Evolutionary conservation across 2,888 invertebrate genomes (phyloP), one percentile per base, ranked within the genome.

Genomic region (Diaphora mendica): DNA sequence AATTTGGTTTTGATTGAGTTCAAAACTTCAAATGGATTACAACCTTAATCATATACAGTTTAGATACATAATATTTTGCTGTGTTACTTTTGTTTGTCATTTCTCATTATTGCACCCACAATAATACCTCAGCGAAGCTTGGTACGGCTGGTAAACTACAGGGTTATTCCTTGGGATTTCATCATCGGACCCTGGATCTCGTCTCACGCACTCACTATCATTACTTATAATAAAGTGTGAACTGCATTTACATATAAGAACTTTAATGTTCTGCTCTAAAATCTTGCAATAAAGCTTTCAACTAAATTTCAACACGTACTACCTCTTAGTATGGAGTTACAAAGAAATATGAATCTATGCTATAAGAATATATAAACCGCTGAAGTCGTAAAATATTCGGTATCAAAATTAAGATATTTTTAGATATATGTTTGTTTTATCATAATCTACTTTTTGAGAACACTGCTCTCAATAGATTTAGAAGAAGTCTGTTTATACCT

Each of bases 391-490:
- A 73, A 77, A 74, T 76, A 72, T 71, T 35, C n/a, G 39, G 68
- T 71, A 74, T 79, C 74, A 55, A 77, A 72, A 65, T 51, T 35
- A 70, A 48, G 65, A 72, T 79, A 76, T 79, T 81, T 84, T 84
- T 82, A 79, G 82, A 79, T 64, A 79, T 64, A 39, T 72, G 76
- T 73, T 74, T 68, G 76, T 81, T 75, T 79, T 79, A 77, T 75
- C 75, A 75, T 70, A 81, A 74, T 80, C 77, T 66, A 76, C 77
- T 81, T 84, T 80, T 17, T 30, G 65, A 74, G 75, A 84, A 74
- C 71, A 74, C 68, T 76, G 78, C 59, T 71, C 75, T 81, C 70
- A 69, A 84, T 76, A 77, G 67, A 79, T 77, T 70, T 72, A 66
- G 76, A 51, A 20, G 51, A 51, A 55, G n/a, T 51, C 30, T 77